phyloP scores from a whole-genome alignment of 1,140 invertebrate genomes.

The Akabosia matsudoensis region DNA sequence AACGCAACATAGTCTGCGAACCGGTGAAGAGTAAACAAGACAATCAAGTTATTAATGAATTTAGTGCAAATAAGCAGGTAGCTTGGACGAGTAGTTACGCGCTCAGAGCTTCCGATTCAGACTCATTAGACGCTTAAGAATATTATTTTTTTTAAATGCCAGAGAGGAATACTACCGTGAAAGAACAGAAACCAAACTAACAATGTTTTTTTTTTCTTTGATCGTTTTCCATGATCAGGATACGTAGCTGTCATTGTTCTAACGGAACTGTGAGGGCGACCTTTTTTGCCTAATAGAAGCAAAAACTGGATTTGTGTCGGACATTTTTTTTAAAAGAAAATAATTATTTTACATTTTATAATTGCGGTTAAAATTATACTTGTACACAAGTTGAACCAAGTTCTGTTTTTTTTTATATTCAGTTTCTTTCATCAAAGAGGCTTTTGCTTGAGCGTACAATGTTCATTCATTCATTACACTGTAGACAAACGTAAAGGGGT shows the following conservation, averaged over 20 bases:
- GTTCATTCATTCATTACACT: too few relatives aligned
- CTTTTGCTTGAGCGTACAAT: too few relatives aligned
- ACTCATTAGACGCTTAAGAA: conserved; percentile 1
- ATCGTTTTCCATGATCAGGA: not conserved
- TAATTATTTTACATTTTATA: too few relatives aligned
- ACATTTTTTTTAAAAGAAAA: too few relatives aligned
- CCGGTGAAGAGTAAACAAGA: not conserved
- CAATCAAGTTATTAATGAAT: conserved; percentile 19
- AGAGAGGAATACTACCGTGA: too few relatives aligned
- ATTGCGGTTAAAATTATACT: too few relatives aligned
- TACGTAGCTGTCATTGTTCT: not conserved
- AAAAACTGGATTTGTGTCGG: not conserved
- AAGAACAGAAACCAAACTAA: not conserved
- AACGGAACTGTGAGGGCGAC: not conserved
- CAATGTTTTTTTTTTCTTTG: not conserved
- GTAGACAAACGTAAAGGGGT: too few relatives aligned
- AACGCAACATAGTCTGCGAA: not conserved
- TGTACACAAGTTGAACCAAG: too few relatives aligned
- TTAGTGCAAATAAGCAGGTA: too few relatives aligned
- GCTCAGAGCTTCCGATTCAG: not conserved
- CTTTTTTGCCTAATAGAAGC: not conserved
- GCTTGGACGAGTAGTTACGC: not conserved
- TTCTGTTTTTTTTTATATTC: too few relatives aligned
- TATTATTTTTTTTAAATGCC: too few relatives aligned
- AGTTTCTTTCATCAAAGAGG: too few relatives aligned